Conservation (phyloP, 2,113 vertebrate genomes). For the Cacatua alba region DNA sequence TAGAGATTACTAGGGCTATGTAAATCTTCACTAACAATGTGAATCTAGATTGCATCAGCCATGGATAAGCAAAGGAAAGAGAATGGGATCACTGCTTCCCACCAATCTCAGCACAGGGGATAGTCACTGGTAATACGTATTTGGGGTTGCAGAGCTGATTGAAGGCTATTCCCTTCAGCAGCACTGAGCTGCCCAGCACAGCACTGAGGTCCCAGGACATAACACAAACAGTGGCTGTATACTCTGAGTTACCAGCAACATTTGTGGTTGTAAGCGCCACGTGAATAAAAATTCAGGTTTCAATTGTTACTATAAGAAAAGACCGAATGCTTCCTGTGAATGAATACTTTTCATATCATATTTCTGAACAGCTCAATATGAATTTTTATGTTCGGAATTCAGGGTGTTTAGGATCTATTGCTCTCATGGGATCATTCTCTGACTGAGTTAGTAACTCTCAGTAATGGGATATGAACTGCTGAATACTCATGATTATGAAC, state of each 20-base stretch:
- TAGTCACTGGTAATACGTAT: fast-evolving
- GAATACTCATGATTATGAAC: not conserved
- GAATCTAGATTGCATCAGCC: fast-evolving
- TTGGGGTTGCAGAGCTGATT: not conserved
- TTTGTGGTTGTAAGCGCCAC: not conserved
- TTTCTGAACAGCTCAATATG: not conserved
- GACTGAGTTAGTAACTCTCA: not conserved
- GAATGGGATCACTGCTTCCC: fast-evolving
- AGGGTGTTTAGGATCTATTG: not conserved
- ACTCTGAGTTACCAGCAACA: not conserved
- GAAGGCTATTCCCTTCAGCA: not conserved
- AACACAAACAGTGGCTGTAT: not conserved
- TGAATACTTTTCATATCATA: not conserved
- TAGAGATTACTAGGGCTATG: not conserved
- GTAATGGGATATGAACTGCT: not conserved
- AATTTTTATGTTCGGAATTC: not conserved
- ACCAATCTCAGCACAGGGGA: not conserved
- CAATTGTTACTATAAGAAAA: not conserved
- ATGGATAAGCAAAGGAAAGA: not conserved
- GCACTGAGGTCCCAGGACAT: not conserved
- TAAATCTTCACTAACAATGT: fast-evolving
- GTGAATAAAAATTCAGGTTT: not conserved
- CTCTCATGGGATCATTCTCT: not conserved
- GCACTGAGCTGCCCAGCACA: not conserved
- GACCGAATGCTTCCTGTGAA: not conserved